Percentiles rank a stretch among this genome's conserved stretches.
Evolutionary conservation across 2,888 invertebrate genomes (phyloP).

Genomic region (Amiota minor): DNA sequence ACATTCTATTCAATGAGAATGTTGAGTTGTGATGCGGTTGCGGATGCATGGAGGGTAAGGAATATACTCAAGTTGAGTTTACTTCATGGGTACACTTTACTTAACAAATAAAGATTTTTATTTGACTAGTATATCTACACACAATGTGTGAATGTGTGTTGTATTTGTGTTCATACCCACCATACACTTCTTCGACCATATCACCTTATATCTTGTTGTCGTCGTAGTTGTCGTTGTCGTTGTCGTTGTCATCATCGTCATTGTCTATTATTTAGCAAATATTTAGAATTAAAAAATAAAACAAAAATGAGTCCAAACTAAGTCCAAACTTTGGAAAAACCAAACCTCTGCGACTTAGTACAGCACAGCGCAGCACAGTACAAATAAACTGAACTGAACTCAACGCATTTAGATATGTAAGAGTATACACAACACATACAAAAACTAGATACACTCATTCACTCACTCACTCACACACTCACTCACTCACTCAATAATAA

Average conservation of each 20-base stretch:
- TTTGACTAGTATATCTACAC: slow-evolving; percentile 5
- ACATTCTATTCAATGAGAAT: too few species aligned
- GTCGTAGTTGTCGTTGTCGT: slow-evolving; percentile 16
- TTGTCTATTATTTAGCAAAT: slow-evolving; percentile 64
- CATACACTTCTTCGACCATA: slow-evolving; percentile 28
- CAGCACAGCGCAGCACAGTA: too few species aligned
- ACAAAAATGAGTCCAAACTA: neutral
- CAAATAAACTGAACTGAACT: too few species aligned
- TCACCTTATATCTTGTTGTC: neutral
- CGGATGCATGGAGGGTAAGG: too few species aligned
- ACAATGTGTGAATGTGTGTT: neutral
- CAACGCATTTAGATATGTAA: too few species aligned
- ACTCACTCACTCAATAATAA: slow-evolving; percentile 14
- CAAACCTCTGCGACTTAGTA: slow-evolving; percentile 27
- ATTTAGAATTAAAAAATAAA: slow-evolving; percentile 53
- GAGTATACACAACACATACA: neutral
- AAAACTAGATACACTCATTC: neutral
- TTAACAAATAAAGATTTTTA: slow-evolving; percentile 20
- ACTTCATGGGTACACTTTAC: slow-evolving; percentile 21
- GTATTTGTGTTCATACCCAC: neutral
- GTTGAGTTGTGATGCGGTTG: too few species aligned
- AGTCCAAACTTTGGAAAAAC: slow-evolving; percentile 48
- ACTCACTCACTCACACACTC: slow-evolving; percentile 2
- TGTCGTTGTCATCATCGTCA: slow-evolving; percentile 25
- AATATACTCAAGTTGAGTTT: neutral